Evolutionary conservation across 2,797 vertebrate genomes (phyloP), one percentile per base, ranked within the genome.

Genomic region (Crax fasciolata): DNA sequence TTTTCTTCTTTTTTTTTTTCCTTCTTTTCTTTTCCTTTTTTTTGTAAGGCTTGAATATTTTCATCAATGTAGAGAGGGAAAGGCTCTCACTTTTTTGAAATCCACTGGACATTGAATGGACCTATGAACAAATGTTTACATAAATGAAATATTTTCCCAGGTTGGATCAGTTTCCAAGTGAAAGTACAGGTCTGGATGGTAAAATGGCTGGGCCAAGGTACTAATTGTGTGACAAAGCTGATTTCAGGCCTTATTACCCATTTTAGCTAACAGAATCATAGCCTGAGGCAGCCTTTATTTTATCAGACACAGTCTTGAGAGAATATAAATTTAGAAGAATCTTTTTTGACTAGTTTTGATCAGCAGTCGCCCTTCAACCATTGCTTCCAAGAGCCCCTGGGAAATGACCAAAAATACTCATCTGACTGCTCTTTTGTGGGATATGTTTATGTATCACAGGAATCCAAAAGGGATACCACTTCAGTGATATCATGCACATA

Each of bases 361-460:
- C 58, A 85, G 55, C 17, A 63, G 14, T 52, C 24, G 87, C 43
- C 46, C 30, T 87, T 93, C 43, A 78, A 70, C 30, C 27, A 49
- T 46, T 70, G 51, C 62, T 84, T 93, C 67, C 68, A 89, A 0
- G 1, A 84, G 39, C 38, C 73, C 82, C 84, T 92, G 82, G 87
- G 89, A 96, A 95, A 93, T 28, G 17, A 91, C 39, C 70, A 86
- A 66, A 96, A 94, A 93, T 86, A 89, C 39, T 81, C 19, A 63
- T 59, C 44, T 59, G 39, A 81, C 73, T 85, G 55, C 35, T 68
- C 4, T 75, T 91, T 28, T 48, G 46, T 91, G 79, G 66, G 35
- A 73, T 62, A 70, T 35, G 35, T 66, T 83, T 62, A n/a, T 67
- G 38, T 46, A 58, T 72, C 54, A 43, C 28, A 89, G 75, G 74